Evolutionary conservation across 2,888 invertebrate genomes (phyloP).

Genomic region (Imbricaverruca yamaguchii): DNA sequence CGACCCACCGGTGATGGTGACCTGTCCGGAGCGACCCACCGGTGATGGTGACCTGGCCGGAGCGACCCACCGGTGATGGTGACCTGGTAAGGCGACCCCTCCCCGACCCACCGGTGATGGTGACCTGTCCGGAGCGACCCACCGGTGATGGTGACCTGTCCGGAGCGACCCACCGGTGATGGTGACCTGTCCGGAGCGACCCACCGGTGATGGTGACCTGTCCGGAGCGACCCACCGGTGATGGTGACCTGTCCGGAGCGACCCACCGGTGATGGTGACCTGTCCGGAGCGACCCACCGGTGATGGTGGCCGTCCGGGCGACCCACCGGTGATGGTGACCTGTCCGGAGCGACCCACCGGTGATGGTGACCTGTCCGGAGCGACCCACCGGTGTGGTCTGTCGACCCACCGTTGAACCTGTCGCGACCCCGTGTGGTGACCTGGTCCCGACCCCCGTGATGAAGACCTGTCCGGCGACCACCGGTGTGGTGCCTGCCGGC

Average conservation of each 20-base stretch:
- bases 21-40: constrained; percentile 51
- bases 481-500: background rate
- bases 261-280: constrained; percentile 38
- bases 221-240: constrained; percentile 47
- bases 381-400: constrained; percentile 23
- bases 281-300: constrained; percentile 49
- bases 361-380: constrained; percentile 52
- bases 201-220: constrained; percentile 41
- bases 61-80: constrained; percentile 24
- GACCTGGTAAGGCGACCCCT: too few relatives aligned
- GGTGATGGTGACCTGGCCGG: constrained; percentile 51
- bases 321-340: constrained; percentile 38
- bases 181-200: constrained; percentile 52
- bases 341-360: constrained; percentile 49
- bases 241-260: constrained; percentile 52
- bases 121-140: constrained; percentile 52
- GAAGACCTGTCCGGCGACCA: constrained; percentile 51
- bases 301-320: constrained; percentile 57
- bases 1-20: constrained; percentile 32
- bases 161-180: constrained; percentile 46
- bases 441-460: constrained; percentile 41
- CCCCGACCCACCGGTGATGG: constrained; percentile 24
- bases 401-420: constrained; percentile 25
- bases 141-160: constrained; percentile 43
- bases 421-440: too few relatives aligned